Percentiles rank a stretch among this genome's conserved stretches.
Conservation (phyloP, 23 tunicate genomes). For the Styela clava region DNA sequence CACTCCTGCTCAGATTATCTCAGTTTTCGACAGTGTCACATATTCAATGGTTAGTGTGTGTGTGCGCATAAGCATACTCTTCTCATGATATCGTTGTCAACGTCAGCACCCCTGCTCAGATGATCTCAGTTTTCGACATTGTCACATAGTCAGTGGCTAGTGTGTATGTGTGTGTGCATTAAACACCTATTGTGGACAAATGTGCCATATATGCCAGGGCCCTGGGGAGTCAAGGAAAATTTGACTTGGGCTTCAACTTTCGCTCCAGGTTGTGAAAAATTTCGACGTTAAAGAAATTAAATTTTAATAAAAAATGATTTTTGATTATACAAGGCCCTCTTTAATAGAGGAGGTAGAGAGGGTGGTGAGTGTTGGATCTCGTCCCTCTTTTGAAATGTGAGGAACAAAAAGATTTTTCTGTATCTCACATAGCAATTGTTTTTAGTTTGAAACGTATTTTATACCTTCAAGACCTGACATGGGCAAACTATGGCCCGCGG, state of each 20-base stretch:
- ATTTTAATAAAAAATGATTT: neutral
- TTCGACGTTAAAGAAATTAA: too few relatives aligned
- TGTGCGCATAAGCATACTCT: neutral
- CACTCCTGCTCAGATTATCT: conserved; percentile 68
- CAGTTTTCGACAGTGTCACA: conserved; percentile 70
- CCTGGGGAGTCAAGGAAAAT: too few relatives aligned
- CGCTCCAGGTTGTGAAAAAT: too few relatives aligned
- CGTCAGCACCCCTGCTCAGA: conserved; percentile 62
- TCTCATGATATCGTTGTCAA: conserved; percentile 61
- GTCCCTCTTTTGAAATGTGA: too few relatives aligned
- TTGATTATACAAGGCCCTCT: conserved; percentile 45
- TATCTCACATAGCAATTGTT: too few relatives aligned
- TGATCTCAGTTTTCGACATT: conserved; percentile 78
- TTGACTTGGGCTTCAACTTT: too few relatives aligned
- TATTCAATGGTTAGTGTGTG: conserved; percentile 61
- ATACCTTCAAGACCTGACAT: too few relatives aligned
- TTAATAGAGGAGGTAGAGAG: conserved; percentile 54
- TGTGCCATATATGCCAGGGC: too few relatives aligned
- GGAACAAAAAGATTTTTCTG: too few relatives aligned
- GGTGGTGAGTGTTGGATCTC: too few relatives aligned
- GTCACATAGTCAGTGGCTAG: conserved; percentile 71
- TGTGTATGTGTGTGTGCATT: neutral
- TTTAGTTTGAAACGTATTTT: too few relatives aligned
- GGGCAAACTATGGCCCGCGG: too few relatives aligned
- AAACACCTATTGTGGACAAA: neutral